phyloP scores from a whole-genome alignment of 2,797 vertebrate genomes.

The Rhinogobio ventralis region DNA sequence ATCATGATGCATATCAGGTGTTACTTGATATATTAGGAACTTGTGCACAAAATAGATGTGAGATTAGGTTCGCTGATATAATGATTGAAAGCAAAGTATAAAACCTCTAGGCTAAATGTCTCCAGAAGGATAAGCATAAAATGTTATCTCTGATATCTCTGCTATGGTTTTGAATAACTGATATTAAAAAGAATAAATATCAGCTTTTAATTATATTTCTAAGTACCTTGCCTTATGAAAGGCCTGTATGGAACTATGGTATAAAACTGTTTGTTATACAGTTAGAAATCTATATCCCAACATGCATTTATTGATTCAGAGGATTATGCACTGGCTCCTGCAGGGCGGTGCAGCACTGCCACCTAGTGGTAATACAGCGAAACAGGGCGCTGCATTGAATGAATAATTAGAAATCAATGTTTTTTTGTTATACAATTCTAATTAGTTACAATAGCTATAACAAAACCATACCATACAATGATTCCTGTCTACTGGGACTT shows the following conservation, averaged over 20 bases:
- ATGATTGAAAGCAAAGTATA: not conserved
- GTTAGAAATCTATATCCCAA: not conserved
- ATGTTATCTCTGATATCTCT: not conserved
- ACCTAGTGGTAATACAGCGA: not conserved
- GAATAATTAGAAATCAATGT: not conserved
- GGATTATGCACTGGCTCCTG: not conserved
- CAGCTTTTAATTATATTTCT: not conserved
- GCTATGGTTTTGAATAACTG: not conserved
- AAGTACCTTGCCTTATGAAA: not conserved
- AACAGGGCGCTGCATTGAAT: not conserved
- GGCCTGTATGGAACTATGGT: not conserved
- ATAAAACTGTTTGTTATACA: not conserved
- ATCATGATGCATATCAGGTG: not conserved
- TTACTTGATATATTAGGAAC: slow-evolving; percentile 4
- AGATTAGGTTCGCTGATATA: slow-evolving; percentile 2
- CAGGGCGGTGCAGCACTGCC: slow-evolving; percentile 18
- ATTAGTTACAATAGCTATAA: not conserved
- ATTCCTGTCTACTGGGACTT: not conserved
- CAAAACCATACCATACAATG: not conserved
- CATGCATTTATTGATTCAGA: not conserved
- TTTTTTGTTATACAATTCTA: not conserved
- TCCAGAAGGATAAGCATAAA: not conserved
- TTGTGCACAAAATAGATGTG: not conserved
- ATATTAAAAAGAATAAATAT: not conserved
- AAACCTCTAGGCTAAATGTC: not conserved